phyloP scores from a whole-genome alignment of 2,888 invertebrate genomes.

The Acrocyrtus sp. region DNA sequence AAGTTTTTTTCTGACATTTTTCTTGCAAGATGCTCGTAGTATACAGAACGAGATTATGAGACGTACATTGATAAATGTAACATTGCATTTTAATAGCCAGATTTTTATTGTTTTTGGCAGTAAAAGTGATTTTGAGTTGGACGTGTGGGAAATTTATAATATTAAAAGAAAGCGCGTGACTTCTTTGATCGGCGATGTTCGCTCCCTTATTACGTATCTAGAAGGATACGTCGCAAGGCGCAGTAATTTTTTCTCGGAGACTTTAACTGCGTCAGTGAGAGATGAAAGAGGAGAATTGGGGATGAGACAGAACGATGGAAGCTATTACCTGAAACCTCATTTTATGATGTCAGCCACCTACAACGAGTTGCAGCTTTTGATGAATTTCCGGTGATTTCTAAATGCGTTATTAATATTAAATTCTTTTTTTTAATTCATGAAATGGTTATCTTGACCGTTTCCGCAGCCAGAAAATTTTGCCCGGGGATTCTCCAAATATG shows the following conservation, averaged over 20 bases:
- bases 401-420: not conserved
- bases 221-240: not conserved
- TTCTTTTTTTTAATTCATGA: not conserved
- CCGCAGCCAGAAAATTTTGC: conserved; percentile 16
- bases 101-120: too few relatives aligned
- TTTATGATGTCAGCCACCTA: too few relatives aligned
- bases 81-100: too few relatives aligned
- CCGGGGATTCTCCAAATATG: conserved; percentile 13
- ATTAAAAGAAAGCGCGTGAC: not conserved
- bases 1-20: too few relatives aligned
- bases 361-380: conserved; percentile 19
- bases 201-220: not conserved
- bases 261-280: not conserved
- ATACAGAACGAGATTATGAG: too few relatives aligned
- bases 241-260: not conserved
- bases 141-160: not conserved
- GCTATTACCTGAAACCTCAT: too few relatives aligned
- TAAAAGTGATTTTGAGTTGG: too few relatives aligned
- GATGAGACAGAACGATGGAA: not conserved
- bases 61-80: too few relatives aligned
- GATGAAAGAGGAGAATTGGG: not conserved
- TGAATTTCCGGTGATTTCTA: conserved; percentile 39
- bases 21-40: too few relatives aligned
- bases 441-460: not conserved
- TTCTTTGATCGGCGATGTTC: not conserved